phyloP scores from a whole-genome alignment of 2,113 vertebrate species.

The Corythornis vintsioides region DNA sequence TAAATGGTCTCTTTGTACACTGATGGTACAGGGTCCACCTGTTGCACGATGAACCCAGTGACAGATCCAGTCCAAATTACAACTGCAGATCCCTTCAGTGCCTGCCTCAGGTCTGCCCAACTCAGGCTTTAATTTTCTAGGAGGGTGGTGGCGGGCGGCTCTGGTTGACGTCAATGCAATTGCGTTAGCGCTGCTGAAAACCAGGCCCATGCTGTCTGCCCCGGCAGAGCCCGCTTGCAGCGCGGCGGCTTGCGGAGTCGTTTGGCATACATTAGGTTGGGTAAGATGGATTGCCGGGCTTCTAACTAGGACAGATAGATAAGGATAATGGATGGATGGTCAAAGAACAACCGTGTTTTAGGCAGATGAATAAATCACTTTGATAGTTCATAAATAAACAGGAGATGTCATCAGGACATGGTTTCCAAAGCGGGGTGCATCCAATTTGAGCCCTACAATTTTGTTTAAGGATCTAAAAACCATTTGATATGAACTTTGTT shows the following conservation, averaged over 20 bases:
- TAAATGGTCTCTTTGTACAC: neutral
- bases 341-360: slow-evolving; percentile 19
- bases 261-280: slow-evolving; percentile 5
- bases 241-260: fast-evolving
- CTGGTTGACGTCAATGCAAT: neutral
- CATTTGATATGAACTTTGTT: neutral
- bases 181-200: neutral
- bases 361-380: slow-evolving; percentile 51
- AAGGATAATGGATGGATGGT: slow-evolving; percentile 54
- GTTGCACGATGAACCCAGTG: fast-evolving
- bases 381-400: neutral
- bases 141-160: neutral
- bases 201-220: neutral
- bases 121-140: neutral
- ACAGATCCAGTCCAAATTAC: neutral
- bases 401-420: neutral
- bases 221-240: neutral
- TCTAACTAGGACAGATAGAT: slow-evolving; percentile 37
- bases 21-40: fast-evolving
- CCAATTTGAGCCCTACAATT: neutral
- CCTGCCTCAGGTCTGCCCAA: neutral
- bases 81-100: neutral
- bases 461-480: neutral
- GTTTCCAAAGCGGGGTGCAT: neutral
- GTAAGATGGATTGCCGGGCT: slow-evolving; percentile 36